Conservation (phyloP, 2,113 vertebrate genomes). For the Callospermophilus lateralis region DNA sequence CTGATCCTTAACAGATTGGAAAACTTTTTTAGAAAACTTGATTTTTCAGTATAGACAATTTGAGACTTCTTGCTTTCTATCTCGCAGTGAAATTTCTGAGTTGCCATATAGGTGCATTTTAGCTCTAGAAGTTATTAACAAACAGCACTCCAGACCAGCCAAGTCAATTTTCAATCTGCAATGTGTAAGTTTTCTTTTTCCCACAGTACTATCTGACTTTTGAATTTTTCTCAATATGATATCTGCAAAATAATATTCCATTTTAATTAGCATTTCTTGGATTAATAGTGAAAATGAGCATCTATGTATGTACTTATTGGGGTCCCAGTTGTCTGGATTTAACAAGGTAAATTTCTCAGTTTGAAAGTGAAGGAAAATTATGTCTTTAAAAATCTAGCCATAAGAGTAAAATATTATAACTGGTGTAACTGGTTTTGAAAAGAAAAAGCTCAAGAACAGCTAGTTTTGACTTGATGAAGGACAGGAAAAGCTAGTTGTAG, state of each 20-base stretch:
- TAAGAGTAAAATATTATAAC: neutral
- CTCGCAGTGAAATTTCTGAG: neutral
- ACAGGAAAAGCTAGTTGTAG: constrained; percentile 50
- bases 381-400: neutral
- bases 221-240: neutral
- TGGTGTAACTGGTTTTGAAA: constrained; percentile 74
- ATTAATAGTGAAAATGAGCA: neutral
- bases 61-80: neutral
- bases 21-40: neutral
- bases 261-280: constrained; percentile 51
- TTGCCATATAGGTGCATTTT: neutral
- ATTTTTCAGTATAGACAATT: neutral
- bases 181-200: neutral
- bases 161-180: neutral
- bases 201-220: neutral
- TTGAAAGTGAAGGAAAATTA: neutral
- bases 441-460: constrained; percentile 57
- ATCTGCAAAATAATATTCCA: neutral
- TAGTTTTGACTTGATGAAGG: constrained; percentile 59
- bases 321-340: neutral
- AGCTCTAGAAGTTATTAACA: neutral
- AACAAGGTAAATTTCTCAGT: constrained; percentile 31
- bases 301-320: neutral
- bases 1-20: neutral
- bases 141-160: neutral